phyloP scores from a whole-genome alignment of 1,140 invertebrate species.

The Drosophila setifemur region DNA sequence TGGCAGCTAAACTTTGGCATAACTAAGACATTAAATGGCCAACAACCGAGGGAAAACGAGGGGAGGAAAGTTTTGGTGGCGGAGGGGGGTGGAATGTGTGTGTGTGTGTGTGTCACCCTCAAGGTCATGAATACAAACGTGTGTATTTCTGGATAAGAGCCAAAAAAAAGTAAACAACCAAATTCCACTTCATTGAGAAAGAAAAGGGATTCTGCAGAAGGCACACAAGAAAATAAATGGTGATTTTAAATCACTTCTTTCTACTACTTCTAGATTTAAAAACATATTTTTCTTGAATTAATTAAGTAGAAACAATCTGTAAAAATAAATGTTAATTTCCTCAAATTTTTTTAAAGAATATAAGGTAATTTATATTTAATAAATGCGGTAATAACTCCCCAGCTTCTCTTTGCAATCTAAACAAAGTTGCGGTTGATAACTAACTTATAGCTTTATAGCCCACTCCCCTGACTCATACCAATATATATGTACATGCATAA shows the following conservation, averaged over 20 bases:
- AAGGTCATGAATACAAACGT: slow-evolving; percentile 40
- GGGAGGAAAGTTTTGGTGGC: neutral
- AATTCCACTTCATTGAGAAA: slow-evolving; percentile 5
- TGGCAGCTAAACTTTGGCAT: slow-evolving; percentile 13
- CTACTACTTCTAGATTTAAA: too few relatives aligned
- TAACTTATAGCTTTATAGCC: neutral
- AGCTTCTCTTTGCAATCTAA: too few relatives aligned
- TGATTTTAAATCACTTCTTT: too few relatives aligned
- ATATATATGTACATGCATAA: slow-evolving; percentile 27
- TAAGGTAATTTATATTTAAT: too few relatives aligned
- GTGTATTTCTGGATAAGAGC: slow-evolving; percentile 24
- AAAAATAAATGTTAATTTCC: too few relatives aligned
- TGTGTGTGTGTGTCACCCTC: slow-evolving; percentile 12
- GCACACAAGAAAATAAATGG: neutral
- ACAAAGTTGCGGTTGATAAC: too few relatives aligned
- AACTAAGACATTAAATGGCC: slow-evolving; percentile 47
- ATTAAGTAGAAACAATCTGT: too few relatives aligned
- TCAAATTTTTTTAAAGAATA: too few relatives aligned
- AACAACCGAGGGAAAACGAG: neutral
- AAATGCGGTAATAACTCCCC: too few relatives aligned
- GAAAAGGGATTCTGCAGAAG: neutral
- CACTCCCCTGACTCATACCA: neutral
- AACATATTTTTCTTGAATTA: too few relatives aligned
- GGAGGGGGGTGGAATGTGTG: neutral
- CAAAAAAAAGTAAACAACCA: slow-evolving; percentile 19